These are phyloP conservation scores for Adelognathus sp. DNA, from an alignment of 2,888 invertebrate genomes.

Conservation along the genomic window DNA sequence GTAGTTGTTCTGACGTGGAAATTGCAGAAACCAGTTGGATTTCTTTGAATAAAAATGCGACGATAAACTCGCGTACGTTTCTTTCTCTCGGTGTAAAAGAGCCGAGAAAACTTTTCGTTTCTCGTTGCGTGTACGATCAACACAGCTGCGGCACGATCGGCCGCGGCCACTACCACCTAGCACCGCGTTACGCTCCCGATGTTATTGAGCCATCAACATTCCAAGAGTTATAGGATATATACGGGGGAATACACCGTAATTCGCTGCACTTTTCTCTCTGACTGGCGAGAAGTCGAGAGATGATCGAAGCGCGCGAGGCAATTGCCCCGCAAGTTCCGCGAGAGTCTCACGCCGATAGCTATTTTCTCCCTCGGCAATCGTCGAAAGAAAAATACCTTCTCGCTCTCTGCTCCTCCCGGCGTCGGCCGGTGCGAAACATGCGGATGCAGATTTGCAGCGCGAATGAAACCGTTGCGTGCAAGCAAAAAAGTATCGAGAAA, in stretches of 20 bases:
- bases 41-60: not conserved
- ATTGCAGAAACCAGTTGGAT: not conserved
- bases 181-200: slow-evolving; percentile 49
- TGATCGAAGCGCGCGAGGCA: slow-evolving; percentile 15
- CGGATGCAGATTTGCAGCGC: not conserved
- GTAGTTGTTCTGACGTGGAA: not conserved
- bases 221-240: slow-evolving; percentile 53
- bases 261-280: slow-evolving; percentile 49
- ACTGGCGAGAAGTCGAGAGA: slow-evolving; percentile 49
- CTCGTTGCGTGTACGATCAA: not conserved
- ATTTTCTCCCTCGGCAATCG: not conserved
- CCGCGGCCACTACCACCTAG: slow-evolving; percentile 25
- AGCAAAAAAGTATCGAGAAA: not conserved
- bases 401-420: slow-evolving; percentile 8
- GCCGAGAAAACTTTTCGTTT: not conserved
- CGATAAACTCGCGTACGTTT: not conserved
- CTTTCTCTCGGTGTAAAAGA: not conserved
- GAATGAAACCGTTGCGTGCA: not conserved
- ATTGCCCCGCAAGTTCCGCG: not conserved
- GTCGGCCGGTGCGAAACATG: not conserved
- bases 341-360: not conserved
- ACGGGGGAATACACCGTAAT: slow-evolving; percentile 37
- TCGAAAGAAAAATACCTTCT: slow-evolving; percentile 25
- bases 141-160: not conserved
- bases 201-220: slow-evolving; percentile 63